Evolutionary conservation across 2,797 vertebrate genomes (phyloP).

Genomic region (Lacerta viridis): DNA sequence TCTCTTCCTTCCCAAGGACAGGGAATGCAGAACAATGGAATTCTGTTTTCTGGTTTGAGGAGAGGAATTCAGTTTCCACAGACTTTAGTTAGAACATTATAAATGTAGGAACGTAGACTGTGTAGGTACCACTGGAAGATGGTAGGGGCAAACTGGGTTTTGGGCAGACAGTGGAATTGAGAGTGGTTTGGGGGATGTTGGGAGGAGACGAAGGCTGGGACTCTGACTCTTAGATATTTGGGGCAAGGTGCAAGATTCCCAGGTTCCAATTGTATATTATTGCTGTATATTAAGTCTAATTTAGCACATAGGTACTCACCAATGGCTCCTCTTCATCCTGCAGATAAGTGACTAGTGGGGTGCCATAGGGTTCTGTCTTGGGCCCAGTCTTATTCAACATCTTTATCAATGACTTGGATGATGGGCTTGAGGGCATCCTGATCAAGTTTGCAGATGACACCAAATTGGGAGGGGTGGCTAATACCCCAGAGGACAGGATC

Average conservation of each 20-base stretch:
- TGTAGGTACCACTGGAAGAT: not conserved
- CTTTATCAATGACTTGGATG: too few species aligned
- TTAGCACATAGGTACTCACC: not conserved
- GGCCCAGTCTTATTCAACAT: too few species aligned
- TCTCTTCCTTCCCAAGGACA: not conserved
- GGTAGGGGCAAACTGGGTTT: too few species aligned
- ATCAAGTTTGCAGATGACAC: too few species aligned
- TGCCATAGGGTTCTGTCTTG: too few species aligned
- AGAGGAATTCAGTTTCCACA: not conserved
- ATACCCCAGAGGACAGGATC: too few species aligned
- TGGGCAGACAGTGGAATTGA: not conserved
- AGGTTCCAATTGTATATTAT: not conserved
- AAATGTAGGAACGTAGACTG: not conserved
- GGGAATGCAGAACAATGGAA: not conserved
- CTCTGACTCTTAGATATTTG: not conserved
- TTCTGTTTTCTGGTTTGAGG: not conserved
- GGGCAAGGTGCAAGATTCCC: not conserved
- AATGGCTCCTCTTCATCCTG: too few species aligned
- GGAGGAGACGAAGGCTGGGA: too few species aligned
- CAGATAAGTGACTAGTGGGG: too few species aligned
- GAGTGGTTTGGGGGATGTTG: not conserved
- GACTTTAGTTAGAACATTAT: not conserved
- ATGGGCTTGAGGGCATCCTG: too few species aligned
- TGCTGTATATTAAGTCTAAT: not conserved
- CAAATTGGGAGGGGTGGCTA: too few species aligned